phyloP scores from a whole-genome alignment of 2,113 vertebrate genomes.

The Brachyhypopomus gauderio region DNA sequence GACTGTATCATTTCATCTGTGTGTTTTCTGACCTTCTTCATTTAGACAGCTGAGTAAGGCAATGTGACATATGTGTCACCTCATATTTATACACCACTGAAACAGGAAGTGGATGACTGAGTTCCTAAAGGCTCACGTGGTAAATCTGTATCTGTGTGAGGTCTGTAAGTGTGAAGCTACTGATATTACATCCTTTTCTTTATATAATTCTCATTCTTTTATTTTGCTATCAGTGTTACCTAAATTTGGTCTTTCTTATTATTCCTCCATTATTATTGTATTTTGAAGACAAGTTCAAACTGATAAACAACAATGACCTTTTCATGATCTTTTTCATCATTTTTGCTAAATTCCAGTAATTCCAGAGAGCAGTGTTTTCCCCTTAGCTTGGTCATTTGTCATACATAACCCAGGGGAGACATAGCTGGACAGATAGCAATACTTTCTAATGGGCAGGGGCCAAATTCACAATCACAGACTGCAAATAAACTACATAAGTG shows the following conservation, averaged over 20 bases:
- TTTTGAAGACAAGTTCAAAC: not conserved
- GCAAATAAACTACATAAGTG: not conserved
- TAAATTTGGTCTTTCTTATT: too few relatives aligned
- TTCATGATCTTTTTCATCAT: not conserved
- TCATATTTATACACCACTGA: too few relatives aligned
- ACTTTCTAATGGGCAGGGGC: not conserved
- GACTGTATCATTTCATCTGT: too few relatives aligned
- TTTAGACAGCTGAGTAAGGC: too few relatives aligned
- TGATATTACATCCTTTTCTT: not conserved
- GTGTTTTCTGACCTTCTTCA: too few relatives aligned
- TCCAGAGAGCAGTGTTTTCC: conserved; percentile 16
- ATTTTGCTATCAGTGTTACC: not conserved
- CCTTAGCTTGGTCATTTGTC: not conserved
- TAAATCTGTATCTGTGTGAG: not conserved
- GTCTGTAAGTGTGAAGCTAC: not conserved
- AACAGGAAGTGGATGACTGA: not conserved
- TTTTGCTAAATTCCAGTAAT: not conserved
- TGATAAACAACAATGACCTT: conserved; percentile 2
- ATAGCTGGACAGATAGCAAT: not conserved
- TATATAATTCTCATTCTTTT: not conserved
- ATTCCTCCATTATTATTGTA: too few relatives aligned
- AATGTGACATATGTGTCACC: too few relatives aligned
- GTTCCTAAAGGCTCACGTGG: not conserved
- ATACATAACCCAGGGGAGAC: conserved; percentile 1
- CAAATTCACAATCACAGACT: not conserved